Conservation (phyloP, 2,888 invertebrate genomes). For the Bimastos eiseni region DNA sequence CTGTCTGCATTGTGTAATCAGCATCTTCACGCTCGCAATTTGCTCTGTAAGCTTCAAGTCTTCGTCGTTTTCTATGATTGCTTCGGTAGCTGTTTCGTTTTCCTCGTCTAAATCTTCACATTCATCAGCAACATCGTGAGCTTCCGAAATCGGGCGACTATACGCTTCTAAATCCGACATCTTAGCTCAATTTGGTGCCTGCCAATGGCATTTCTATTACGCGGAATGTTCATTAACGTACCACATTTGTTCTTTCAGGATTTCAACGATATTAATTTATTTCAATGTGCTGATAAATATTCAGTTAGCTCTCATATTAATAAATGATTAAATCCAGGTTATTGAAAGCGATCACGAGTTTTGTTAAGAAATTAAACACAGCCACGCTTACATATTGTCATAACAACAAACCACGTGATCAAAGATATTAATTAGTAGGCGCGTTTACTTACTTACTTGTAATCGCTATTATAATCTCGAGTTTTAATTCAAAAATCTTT, state of each 20-base stretch:
- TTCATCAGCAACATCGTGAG: not conserved
- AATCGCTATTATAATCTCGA: no score
- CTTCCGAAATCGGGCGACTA: not conserved
- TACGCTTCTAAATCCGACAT: not conserved
- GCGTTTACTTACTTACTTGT: no score
- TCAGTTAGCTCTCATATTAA: not conserved
- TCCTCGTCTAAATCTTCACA: not conserved
- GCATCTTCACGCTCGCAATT: not conserved
- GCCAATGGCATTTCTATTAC: not conserved
- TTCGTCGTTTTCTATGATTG: not conserved
- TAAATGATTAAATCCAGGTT: not conserved
- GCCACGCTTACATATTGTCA: not conserved
- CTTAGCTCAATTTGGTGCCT: not conserved
- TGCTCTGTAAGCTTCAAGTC: not conserved
- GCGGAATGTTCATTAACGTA: not conserved
- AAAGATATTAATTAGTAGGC: not conserved
- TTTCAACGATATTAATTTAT: not conserved
- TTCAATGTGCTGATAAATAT: not conserved
- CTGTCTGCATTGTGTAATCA: slow-evolving; percentile 29
- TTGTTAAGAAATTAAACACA: not conserved
- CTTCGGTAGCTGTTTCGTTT: not conserved
- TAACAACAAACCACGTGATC: not conserved
- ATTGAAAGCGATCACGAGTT: not conserved
- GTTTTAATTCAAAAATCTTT: no score
- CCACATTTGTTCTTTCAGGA: not conserved